Evolutionary conservation across 2,888 invertebrate species (phyloP).

Genomic region (Globia sparganii): DNA sequence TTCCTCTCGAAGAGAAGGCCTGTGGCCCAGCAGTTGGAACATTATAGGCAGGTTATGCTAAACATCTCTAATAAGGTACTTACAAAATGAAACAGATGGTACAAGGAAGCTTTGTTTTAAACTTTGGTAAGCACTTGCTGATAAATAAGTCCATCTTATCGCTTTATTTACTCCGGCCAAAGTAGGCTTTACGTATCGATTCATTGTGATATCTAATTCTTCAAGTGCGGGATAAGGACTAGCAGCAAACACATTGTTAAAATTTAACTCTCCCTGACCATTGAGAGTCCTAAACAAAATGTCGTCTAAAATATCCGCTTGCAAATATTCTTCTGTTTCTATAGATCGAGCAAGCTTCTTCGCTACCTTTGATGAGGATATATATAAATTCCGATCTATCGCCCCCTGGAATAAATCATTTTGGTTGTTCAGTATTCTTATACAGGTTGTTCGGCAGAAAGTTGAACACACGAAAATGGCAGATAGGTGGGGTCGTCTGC

Average conservation of each 20-base stretch:
- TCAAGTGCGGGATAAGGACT: conserved; percentile 77
- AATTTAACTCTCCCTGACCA: conserved; percentile 77
- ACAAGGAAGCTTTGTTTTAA: conserved; percentile 79
- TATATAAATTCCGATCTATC: conserved; percentile 79
- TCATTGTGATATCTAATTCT: conserved; percentile 74
- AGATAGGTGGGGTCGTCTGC: too few relatives aligned
- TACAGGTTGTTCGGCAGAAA: too few relatives aligned
- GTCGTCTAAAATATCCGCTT: conserved; percentile 73
- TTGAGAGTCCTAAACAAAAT: conserved; percentile 74
- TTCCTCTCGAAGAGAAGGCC: too few relatives aligned
- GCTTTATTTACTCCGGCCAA: conserved; percentile 80
- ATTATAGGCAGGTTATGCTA: too few relatives aligned
- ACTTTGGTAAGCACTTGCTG: conserved; percentile 74
- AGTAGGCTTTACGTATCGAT: conserved; percentile 82
- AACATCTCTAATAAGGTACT: conserved; percentile 64
- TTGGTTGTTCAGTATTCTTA: neutral
- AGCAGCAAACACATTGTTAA: conserved; percentile 81
- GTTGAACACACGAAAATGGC: too few relatives aligned
- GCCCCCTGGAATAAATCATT: conserved; percentile 76
- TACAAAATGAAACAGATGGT: conserved; percentile 83
- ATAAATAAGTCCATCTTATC: conserved; percentile 78
- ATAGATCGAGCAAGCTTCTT: conserved; percentile 75
- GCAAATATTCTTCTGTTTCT: conserved; percentile 72
- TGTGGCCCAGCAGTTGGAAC: too few relatives aligned
- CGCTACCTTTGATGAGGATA: conserved; percentile 71